Evolutionary conservation across 2,113 vertebrate species (phyloP).

Genomic region (Peromyscus californicus): DNA sequence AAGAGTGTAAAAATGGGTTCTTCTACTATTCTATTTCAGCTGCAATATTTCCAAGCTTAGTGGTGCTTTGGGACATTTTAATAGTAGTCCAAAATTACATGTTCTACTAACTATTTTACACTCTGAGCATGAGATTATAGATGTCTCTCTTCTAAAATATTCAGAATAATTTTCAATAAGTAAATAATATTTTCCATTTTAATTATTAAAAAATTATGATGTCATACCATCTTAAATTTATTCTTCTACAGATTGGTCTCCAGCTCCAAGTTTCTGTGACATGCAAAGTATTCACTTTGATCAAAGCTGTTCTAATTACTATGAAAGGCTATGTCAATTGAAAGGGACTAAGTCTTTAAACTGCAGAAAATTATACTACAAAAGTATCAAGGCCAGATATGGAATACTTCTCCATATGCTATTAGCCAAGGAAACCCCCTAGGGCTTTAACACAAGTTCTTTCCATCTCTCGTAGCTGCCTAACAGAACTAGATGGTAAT

Average conservation of each 20-base stretch:
- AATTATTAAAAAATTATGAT: conserved; percentile 14
- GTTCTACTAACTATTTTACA: conserved; percentile 1
- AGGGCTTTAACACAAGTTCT: rapidly evolving
- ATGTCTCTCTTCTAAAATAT: conserved; percentile 28
- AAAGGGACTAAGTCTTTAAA: not conserved
- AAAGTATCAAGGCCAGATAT: not conserved
- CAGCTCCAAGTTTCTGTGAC: not conserved
- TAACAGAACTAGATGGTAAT: not conserved
- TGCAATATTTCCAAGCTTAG: not conserved
- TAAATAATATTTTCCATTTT: not conserved
- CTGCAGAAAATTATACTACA: not conserved
- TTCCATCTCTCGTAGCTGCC: not conserved
- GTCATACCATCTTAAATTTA: not conserved
- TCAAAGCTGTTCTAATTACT: not conserved
- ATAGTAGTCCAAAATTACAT: conserved; percentile 1
- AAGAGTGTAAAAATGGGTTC: not conserved
- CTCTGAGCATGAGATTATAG: not conserved
- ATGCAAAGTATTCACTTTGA: conserved; percentile 41
- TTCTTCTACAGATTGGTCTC: not conserved
- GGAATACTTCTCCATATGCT: not conserved
- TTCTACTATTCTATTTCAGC: not conserved
- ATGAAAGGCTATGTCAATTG: not conserved
- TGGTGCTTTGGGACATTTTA: not conserved
- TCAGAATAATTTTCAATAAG: conserved; percentile 13
- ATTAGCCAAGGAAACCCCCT: too few species aligned